A percentile compares a stretch with the other conserved stretches of the same genome.
These are phyloP conservation scores for Phalera bucephala DNA, from an alignment of 2,888 invertebrate genomes.

Conservation along the genomic window DNA sequence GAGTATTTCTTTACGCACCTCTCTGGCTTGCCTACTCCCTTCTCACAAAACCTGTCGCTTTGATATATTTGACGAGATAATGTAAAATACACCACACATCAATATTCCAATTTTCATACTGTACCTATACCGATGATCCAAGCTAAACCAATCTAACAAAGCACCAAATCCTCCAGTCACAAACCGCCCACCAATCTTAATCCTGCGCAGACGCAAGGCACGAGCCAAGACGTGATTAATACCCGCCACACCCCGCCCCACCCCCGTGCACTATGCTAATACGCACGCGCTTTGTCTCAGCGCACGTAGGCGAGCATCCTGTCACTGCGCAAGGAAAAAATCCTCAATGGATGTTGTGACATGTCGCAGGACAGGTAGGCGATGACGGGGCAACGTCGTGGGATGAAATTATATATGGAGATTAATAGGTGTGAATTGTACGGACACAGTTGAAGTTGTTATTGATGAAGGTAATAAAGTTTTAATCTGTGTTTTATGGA, in stretches of 20 bases:
- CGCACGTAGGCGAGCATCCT: slow-evolving; percentile 69
- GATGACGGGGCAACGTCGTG: slow-evolving; percentile 40
- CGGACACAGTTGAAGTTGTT: no score
- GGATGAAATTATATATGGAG: slow-evolving; percentile 12
- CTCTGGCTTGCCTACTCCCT: no score
- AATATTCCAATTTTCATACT: no score
- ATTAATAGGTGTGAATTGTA: neutral
- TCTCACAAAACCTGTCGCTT: no score
- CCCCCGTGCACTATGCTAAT: slow-evolving; percentile 60
- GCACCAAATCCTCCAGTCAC: slow-evolving; percentile 11
- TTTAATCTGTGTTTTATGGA: no score
- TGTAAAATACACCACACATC: no score
- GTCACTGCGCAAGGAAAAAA: slow-evolving; percentile 59
- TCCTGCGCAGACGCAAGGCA: slow-evolving; percentile 47
- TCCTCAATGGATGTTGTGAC: slow-evolving; percentile 60
- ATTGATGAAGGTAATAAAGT: no score
- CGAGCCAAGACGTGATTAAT: slow-evolving; percentile 64
- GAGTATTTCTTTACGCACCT: no score
- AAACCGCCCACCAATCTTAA: slow-evolving; percentile 25
- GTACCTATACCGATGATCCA: no score
- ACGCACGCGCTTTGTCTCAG: slow-evolving; percentile 59
- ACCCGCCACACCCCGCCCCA: slow-evolving; percentile 59
- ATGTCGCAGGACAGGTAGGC: slow-evolving; percentile 33
- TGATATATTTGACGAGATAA: no score
- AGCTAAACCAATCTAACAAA: slow-evolving; percentile 6